phyloP scores from a whole-genome alignment of 2,888 invertebrate species.

The Drosophila maculinotata region DNA sequence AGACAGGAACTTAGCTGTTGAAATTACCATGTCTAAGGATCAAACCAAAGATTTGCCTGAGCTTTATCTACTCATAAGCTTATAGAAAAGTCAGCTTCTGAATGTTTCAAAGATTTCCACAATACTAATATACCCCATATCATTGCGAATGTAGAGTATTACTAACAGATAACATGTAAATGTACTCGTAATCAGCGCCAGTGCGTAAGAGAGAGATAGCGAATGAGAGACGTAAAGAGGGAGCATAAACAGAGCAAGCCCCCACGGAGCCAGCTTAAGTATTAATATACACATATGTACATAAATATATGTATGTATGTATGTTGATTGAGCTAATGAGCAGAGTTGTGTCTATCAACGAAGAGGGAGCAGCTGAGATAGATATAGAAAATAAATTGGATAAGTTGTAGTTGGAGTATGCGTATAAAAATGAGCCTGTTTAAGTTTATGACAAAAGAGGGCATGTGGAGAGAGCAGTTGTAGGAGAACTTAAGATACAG shows the following conservation, averaged over 20 bases:
- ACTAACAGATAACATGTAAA: conserved; percentile 46
- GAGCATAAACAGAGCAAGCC: conserved; percentile 18
- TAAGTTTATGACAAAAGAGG: no score
- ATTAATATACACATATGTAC: conserved; percentile 4
- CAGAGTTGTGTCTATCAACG: conserved; percentile 18
- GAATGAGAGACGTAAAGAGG: conserved; percentile 3
- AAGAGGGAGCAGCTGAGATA: conserved; percentile 3
- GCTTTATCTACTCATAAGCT: not conserved
- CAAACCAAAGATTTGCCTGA: no score
- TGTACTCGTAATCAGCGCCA: conserved; percentile 14
- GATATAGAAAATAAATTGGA: not conserved
- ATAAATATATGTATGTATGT: not conserved
- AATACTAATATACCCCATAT: not conserved
- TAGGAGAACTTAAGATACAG: not conserved
- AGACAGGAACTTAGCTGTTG: not conserved
- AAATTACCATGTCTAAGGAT: no score
- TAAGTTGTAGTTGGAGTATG: not conserved
- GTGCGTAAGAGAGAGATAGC: not conserved
- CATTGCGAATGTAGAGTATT: not conserved
- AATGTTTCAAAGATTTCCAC: not conserved
- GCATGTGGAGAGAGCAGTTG: conserved; percentile 5
- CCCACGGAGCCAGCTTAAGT: conserved; percentile 8
- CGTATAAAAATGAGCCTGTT: not conserved
- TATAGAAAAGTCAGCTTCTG: not conserved
- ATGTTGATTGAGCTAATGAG: conserved; percentile 36